Evolutionary conservation across 2,888 invertebrate genomes (phyloP), one percentile per base, ranked within the genome.

Genomic region (Empis livida): DNA sequence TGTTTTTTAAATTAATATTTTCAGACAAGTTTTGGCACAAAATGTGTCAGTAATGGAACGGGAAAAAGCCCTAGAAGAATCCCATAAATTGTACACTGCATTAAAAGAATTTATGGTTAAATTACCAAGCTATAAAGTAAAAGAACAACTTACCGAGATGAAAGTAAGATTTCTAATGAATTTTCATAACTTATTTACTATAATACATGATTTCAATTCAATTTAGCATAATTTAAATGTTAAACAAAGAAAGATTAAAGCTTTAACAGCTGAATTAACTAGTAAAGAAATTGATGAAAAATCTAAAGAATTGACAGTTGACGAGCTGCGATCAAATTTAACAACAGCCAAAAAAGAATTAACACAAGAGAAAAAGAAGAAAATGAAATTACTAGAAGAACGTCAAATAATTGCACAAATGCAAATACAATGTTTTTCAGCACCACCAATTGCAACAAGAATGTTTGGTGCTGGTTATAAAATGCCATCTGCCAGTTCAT

Each of bases 101-200:
- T 54, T 70, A 3, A 67, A 64, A 43, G 64, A 68, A 44, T 67
- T 67, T 39, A 65, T 67, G 62, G 51, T 62, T 0, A 67, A 66
- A 45, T 51, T 70, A 6, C 69, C 69, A 9, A 67, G 63, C 20
- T 59, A 67, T 49, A 62, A 65, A 53, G 57, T 70, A 13, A 60
- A 65, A 46, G 63, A 63, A 16, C 60, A 66, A 50, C 53, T 70
- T 0, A 66, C 67, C 43, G 61, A 60, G 46, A 62, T 64, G 8
- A 65, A 66, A 60, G 68, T 67, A 32, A 32, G 42, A 27, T 5
- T 27, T 15, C 1, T 45, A 14, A 13, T 15, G 4, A 39, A 27
- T 43, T 45, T 32, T 17, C 10, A 30, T 42, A 41, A 20, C 3
- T 20, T 20, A 4, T 30, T n/a, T 15, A 17, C 10, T n/a, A 17